A percentile compares a stretch with the other conserved stretches of the same genome.
phyloP scores from a whole-genome alignment of 1,140 invertebrate genomes.

The Musca domestica region DNA sequence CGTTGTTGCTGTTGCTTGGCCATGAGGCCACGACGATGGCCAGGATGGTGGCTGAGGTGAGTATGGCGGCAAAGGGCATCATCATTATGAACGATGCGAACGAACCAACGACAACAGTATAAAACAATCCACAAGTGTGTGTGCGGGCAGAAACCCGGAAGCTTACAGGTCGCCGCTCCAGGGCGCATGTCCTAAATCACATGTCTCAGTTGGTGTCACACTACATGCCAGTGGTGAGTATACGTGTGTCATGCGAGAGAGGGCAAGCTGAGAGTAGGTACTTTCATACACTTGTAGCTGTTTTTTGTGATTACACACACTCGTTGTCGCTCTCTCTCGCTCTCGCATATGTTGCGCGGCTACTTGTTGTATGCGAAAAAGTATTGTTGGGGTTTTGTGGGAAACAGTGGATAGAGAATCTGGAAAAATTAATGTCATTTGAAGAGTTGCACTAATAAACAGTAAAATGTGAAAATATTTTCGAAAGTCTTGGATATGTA shows the following conservation, averaged over 20 bases:
- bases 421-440: no score
- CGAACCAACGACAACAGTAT: neutral
- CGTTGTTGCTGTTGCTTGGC: no score
- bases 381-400: neutral
- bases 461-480: no score
- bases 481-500: no score
- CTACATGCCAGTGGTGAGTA: neutral
- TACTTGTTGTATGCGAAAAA: conserved; percentile 18
- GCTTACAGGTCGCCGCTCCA: conserved; percentile 27
- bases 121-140: conserved; percentile 51
- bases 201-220: neutral
- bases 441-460: no score
- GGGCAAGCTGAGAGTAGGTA: neutral
- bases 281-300: conserved; percentile 12
- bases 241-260: neutral
- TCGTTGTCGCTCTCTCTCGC: no score
- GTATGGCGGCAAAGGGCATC: neutral
- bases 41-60: neutral
- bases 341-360: conserved; percentile 14
- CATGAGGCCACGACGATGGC: no score
- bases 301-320: no score
- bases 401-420: no score
- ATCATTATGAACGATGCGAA: neutral
- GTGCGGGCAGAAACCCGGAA: conserved; percentile 33
- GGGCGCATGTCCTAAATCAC: conserved; percentile 19